Percentiles rank a stretch among this genome's conserved stretches.
Conservation (phyloP, 2,797 vertebrate species). For the Erethizon dorsatum region DNA sequence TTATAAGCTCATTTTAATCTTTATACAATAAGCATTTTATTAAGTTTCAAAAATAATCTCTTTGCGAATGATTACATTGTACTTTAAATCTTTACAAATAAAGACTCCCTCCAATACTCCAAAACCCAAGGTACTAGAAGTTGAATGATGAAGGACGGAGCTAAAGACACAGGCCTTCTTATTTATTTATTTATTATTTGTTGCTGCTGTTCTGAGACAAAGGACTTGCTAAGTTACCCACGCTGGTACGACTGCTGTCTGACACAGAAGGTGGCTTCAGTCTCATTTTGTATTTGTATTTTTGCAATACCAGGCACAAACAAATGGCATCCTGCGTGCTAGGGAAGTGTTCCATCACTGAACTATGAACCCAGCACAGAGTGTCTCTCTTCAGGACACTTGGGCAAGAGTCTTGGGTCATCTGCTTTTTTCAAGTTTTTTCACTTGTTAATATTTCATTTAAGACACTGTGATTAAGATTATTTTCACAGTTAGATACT, state of each 20-base stretch:
- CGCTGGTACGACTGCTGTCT: neutral
- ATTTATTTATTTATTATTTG: neutral
- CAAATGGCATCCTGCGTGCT: neutral
- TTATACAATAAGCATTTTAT: neutral
- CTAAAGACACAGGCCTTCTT: neutral
- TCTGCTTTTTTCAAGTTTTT: neutral
- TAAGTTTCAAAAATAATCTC: slow-evolving; percentile 6
- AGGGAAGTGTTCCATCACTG: neutral
- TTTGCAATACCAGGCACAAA: neutral
- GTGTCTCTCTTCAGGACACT: neutral
- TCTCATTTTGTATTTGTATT: neutral
- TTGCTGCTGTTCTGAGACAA: neutral
- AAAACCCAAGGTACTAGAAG: neutral
- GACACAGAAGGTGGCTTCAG: neutral
- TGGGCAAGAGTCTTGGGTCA: neutral
- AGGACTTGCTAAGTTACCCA: neutral
- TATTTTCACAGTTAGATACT: neutral
- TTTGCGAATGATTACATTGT: neutral
- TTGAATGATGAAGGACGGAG: neutral
- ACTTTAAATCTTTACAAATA: slow-evolving; percentile 4
- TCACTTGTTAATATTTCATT: neutral
- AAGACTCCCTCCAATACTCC: neutral
- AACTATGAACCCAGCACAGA: neutral
- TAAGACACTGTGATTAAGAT: neutral
- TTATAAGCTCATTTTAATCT: slow-evolving; percentile 1